Evolutionary conservation across 2,888 invertebrate genomes (phyloP).

Genomic region (Adineta ricciae): DNA sequence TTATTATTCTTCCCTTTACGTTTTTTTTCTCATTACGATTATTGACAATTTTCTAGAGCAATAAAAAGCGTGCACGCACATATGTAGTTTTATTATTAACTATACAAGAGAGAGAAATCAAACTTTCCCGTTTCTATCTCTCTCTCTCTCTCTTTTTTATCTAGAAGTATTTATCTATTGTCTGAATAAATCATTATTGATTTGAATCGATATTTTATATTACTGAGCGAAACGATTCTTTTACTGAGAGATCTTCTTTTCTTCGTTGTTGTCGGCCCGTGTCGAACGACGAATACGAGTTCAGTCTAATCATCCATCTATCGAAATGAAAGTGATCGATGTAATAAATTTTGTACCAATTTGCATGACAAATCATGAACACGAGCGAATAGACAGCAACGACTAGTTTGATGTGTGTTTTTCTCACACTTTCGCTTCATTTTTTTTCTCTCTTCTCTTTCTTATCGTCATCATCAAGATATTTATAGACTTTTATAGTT

Average conservation of each 20-base stretch:
- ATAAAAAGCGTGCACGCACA: neutral
- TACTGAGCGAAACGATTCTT: neutral
- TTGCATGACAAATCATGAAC: slow-evolving; percentile 9
- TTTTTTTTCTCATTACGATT: neutral
- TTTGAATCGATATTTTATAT: neutral
- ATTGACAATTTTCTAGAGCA: neutral
- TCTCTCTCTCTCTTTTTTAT: no score
- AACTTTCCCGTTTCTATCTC: no score
- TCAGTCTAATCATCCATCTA: neutral
- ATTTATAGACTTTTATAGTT: neutral
- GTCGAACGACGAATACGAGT: neutral
- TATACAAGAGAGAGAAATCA: no score
- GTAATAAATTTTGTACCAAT: slow-evolving; percentile 13
- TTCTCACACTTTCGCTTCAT: neutral
- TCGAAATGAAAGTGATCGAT: neutral
- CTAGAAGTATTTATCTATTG: neutral
- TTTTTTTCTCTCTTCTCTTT: neutral
- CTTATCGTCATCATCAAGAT: neutral
- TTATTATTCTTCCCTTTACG: neutral
- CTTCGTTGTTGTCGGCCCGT: neutral
- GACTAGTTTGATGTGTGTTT: neutral
- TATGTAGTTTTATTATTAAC: neutral
- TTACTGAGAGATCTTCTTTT: neutral
- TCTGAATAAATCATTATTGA: neutral
- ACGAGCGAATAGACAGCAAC: neutral